Conservation (phyloP, 2,113 vertebrate species). For the Corydoras maculifer region DNA sequence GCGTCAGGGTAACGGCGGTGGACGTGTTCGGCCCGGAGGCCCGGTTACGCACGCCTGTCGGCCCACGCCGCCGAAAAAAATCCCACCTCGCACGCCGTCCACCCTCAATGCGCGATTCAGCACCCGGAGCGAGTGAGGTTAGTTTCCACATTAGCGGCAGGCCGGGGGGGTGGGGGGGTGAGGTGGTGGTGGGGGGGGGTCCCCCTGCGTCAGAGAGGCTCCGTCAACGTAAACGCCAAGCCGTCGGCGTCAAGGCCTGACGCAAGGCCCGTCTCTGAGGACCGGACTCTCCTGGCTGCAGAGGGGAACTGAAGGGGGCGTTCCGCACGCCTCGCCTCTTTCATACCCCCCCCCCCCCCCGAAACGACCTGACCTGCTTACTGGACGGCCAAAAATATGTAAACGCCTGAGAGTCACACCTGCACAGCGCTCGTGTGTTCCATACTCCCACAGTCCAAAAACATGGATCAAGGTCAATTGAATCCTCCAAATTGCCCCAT, state of each 20-base stretch:
- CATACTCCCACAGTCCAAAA: too few relatives aligned
- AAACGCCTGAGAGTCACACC: too few relatives aligned
- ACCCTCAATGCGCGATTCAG: constrained; percentile 27
- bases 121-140: constrained; percentile 25
- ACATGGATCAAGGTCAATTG: too few relatives aligned
- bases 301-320: not conserved
- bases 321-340: not conserved
- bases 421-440: too few relatives aligned
- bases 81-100: constrained; percentile 16
- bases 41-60: constrained; percentile 7
- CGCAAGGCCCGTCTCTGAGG: not conserved
- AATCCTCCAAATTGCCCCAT: too few relatives aligned
- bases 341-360: too few relatives aligned
- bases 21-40: constrained; percentile 6
- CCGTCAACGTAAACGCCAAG: constrained; percentile 8
- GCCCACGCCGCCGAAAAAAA: constrained; percentile 7
- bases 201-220: constrained; percentile 12
- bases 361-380: too few relatives aligned
- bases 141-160: constrained; percentile 34
- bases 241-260: not conserved
- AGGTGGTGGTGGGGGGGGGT: not conserved
- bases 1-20: constrained; percentile 5
- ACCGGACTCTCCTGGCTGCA: not conserved
- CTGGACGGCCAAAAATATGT: too few relatives aligned
- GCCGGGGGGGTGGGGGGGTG: not conserved